These are phyloP conservation scores for Rotaria socialis DNA, from an alignment of 2,888 invertebrate species.

Conservation along the genomic window DNA sequence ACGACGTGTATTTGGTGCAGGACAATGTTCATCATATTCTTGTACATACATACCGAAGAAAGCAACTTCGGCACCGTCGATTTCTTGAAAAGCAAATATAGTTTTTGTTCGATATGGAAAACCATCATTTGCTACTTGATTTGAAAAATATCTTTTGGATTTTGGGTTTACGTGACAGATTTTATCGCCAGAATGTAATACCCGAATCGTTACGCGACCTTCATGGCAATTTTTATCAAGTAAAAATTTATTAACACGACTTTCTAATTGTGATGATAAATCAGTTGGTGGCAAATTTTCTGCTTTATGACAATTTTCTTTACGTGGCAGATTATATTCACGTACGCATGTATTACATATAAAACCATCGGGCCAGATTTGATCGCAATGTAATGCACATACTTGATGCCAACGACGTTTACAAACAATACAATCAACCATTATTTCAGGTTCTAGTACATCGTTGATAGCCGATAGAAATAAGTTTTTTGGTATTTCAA, in stretches of 20 bases:
- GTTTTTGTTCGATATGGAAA: constrained; percentile 98
- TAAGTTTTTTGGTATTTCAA: constrained; percentile 50
- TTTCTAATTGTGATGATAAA: constrained; percentile 92
- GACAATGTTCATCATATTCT: constrained; percentile 95
- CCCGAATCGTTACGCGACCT: constrained; percentile 77
- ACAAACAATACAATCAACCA: constrained; percentile 90
- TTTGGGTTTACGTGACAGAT: constrained; percentile 93
- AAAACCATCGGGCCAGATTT: constrained; percentile 78
- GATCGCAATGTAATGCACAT: constrained; percentile 89
- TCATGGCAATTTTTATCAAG: too few relatives aligned
- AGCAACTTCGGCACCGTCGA: constrained; percentile 95
- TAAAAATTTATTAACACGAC: constrained; percentile 90
- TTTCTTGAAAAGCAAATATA: constrained; percentile 96
- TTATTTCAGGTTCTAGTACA: constrained; percentile 58
- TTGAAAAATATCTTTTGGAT: constrained; percentile 64
- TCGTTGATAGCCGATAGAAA: constrained; percentile 48
- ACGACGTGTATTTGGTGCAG: constrained; percentile 82
- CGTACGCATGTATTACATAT: constrained; percentile 90
- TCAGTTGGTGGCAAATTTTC: constrained; percentile 68
- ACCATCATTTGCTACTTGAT: constrained; percentile 71
- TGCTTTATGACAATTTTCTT: constrained; percentile 34
- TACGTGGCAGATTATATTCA: constrained; percentile 68
- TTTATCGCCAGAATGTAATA: constrained; percentile 94
- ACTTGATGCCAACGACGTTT: constrained; percentile 95
- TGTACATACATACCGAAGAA: constrained; percentile 99